Percentiles rank a stretch among this genome's conserved stretches.
phyloP scores from a whole-genome alignment of 1,140 invertebrate genomes.

The Magallana gigas region DNA sequence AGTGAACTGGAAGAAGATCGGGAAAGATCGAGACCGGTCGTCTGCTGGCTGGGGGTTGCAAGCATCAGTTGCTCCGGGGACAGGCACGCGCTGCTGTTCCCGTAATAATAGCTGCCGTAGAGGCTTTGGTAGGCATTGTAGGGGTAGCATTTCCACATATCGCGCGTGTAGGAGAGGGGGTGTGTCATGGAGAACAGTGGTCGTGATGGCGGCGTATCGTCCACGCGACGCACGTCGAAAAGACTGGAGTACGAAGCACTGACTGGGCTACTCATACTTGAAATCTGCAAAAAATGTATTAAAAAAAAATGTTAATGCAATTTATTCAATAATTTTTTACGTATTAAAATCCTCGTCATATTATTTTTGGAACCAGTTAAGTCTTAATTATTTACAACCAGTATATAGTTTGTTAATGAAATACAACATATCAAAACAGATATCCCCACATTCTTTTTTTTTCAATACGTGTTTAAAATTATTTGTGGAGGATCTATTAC shows the following conservation, averaged over 20 bases:
- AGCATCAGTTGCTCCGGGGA: not conserved
- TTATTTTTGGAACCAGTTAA: too few species aligned
- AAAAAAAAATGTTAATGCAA: too few species aligned
- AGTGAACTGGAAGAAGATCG: not conserved
- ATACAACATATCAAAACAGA: too few species aligned
- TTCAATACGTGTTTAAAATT: too few species aligned
- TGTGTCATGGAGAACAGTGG: slow-evolving; percentile 21
- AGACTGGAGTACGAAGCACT: not conserved
- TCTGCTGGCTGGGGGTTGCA: not conserved
- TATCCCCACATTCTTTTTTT: too few species aligned
- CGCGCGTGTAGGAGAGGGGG: slow-evolving; percentile 2
- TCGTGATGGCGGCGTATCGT: not conserved
- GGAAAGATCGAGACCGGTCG: slow-evolving; percentile 8
- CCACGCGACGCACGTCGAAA: not conserved
- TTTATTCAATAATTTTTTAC: too few species aligned
- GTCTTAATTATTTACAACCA: too few species aligned
- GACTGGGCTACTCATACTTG: not conserved
- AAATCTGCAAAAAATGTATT: not conserved
- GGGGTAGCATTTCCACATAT: slow-evolving; percentile 19
- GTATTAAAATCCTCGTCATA: too few species aligned
- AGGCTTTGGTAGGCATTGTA: not conserved
- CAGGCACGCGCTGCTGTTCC: not conserved
- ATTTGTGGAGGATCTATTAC: too few species aligned
- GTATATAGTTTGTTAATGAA: too few species aligned
- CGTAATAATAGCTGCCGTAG: not conserved